Evolutionary conservation across 2,113 vertebrate genomes (phyloP), one percentile per base, ranked within the genome.

Genomic region (Melozone crissalis): DNA sequence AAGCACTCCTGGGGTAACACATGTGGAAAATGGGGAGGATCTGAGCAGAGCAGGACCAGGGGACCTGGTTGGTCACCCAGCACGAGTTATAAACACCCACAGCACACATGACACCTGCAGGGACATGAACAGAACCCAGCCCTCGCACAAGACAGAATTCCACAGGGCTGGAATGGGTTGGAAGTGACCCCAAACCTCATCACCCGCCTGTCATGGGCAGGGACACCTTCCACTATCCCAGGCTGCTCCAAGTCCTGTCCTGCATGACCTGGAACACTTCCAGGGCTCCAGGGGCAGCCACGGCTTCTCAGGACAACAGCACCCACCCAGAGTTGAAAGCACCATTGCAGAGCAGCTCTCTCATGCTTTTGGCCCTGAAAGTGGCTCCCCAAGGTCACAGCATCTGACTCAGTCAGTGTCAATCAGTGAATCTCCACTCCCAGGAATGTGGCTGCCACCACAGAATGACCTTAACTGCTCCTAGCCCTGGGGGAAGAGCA

Each of bases 51-150:
- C 47, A 58, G n/a, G 13, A 58, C 35, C 1, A 0, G 26, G 44
- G 41, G 37, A 18, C n/a, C 41, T 22, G 17, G 16, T 1, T 7
- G 1, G 35, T 41, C 51, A 15, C 27, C 49, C 57, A 44, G 26
- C 5, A 5, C 13, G 28, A 39, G 37, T 16, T 59, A 19, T 43
- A 15, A 52, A 78, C 44, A 82, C 14, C 27, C 49, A 31, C 3
- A 0, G 3, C 1, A 18, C 54, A 55, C 0, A 4, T 1, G 6
- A 30, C 59, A 44, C 61, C 55, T 31, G 61, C 33, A 44, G 61
- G 69, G 63, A 63, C 51, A 18, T 1, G 23, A 69, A 19, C 11
- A 77, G 69, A 52, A 62, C 33, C 37, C 69, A 54, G 52, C n/a
- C 47, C 51, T 54, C 2, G 3, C 51, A 26, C 0, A 1, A 78